phyloP scores from a whole-genome alignment of 2,888 invertebrate genomes.

The Piscicola geometra region DNA sequence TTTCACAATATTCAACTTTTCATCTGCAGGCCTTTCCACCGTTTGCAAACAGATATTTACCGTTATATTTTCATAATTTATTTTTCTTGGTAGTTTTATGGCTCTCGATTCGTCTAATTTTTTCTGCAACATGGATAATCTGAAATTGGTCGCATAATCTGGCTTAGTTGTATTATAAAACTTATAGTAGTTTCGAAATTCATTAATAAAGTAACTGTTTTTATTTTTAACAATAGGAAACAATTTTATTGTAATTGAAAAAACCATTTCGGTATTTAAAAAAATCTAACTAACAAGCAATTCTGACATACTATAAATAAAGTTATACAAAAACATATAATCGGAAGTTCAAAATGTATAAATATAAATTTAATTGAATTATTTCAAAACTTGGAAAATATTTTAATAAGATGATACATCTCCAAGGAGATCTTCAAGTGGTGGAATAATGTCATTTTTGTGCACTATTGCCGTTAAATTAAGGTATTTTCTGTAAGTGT shows the following conservation, averaged over 20 bases:
- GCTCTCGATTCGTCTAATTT: neutral
- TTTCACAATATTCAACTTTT: constrained; percentile 1
- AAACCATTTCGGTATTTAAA: neutral
- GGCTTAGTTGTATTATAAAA: constrained; percentile 2
- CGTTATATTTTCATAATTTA: constrained; percentile 20
- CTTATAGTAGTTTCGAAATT: neutral
- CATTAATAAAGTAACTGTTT: neutral
- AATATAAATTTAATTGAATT: too few relatives aligned
- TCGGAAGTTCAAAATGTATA: too few relatives aligned
- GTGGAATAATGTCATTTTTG: too few relatives aligned
- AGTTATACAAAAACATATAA: too few relatives aligned
- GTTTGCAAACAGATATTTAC: constrained; percentile 12
- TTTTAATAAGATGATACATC: too few relatives aligned
- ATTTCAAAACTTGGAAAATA: too few relatives aligned
- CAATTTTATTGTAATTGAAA: neutral
- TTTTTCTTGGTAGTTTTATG: neutral
- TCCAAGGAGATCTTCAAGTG: too few relatives aligned
- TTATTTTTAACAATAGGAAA: neutral
- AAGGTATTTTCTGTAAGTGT: too few relatives aligned
- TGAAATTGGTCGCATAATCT: neutral
- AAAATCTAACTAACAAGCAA: too few relatives aligned
- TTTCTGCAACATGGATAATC: neutral
- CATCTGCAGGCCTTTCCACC: neutral
- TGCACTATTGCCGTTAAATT: too few relatives aligned
- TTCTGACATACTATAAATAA: too few relatives aligned